phyloP scores from a whole-genome alignment of 1,140 invertebrate genomes.

The Chironomus striatipennis region DNA sequence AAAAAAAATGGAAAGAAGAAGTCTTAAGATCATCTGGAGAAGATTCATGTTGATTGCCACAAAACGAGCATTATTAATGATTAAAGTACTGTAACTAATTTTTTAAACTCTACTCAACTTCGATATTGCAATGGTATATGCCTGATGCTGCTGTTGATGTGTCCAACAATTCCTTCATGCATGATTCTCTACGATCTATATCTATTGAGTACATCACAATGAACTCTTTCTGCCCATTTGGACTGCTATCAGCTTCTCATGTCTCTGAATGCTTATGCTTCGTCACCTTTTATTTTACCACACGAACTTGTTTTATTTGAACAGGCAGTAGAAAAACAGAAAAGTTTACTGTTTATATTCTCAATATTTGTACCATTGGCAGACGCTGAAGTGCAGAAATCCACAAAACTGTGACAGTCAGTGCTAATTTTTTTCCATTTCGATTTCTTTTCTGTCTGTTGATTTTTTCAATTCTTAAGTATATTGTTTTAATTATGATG shows the following conservation, averaged over 20 bases:
- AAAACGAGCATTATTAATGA: constrained; percentile 15
- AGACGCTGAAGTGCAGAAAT: constrained; percentile 16
- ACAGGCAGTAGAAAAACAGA: background rate
- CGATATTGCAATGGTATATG: background rate
- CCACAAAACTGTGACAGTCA: background rate
- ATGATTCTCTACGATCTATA: background rate
- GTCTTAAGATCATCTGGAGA: background rate
- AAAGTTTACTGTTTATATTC: background rate
- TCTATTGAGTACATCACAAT: background rate
- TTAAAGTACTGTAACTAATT: constrained; percentile 19
- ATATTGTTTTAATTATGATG: background rate
- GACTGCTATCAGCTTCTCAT: too few relatives aligned
- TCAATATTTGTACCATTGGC: background rate
- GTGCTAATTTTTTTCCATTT: background rate
- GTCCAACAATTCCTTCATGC: background rate
- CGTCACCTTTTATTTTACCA: too few relatives aligned
- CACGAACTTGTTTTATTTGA: too few relatives aligned
- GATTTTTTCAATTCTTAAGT: too few relatives aligned
- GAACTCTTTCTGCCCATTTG: background rate
- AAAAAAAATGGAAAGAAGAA: too few relatives aligned
- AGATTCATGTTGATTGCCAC: constrained; percentile 18
- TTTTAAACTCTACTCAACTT: background rate
- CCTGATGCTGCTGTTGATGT: constrained; percentile 8
- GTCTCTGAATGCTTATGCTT: too few relatives aligned
- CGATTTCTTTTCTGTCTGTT: background rate